A percentile compares a stretch with the other conserved stretches of the same genome.
Conservation (phyloP, 2,113 vertebrate species). For the Chaetodon auriga region DNA sequence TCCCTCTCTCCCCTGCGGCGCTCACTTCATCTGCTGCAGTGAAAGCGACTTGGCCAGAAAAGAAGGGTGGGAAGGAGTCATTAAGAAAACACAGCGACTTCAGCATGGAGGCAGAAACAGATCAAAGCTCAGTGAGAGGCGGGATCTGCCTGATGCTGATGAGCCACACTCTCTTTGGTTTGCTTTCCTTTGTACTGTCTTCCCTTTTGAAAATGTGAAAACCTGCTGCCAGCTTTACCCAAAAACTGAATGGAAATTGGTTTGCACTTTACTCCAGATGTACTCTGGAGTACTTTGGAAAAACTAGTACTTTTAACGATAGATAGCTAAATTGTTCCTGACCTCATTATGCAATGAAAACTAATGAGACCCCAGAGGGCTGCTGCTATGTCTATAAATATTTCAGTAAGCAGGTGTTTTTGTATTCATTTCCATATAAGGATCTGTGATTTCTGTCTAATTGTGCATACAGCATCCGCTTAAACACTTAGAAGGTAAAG, state of each 20-base stretch:
- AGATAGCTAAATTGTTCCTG: background rate
- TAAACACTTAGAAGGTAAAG: background rate
- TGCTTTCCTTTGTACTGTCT: background rate
- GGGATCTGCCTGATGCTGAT: conserved; percentile 17
- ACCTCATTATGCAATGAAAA: conserved; percentile 35
- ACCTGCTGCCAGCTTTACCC: background rate
- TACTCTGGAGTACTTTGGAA: background rate
- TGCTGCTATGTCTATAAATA: conserved; percentile 50
- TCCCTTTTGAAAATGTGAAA: conserved; percentile 5
- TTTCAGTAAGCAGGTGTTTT: conserved; percentile 48
- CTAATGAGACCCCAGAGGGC: conserved; percentile 42
- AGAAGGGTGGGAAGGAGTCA: conserved; percentile 66
- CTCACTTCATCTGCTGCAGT: conserved; percentile 67
- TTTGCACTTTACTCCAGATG: background rate
- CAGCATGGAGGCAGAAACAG: conserved; percentile 32
- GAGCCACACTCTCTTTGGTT: conserved; percentile 17
- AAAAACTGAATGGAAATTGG: background rate
- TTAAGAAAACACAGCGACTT: conserved; percentile 52
- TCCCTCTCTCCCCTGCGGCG: conserved; percentile 31
- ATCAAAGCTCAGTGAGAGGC: conserved; percentile 51
- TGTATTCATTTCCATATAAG: conserved; percentile 10
- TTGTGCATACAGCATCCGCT: background rate
- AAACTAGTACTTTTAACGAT: background rate
- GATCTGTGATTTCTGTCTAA: conserved; percentile 13
- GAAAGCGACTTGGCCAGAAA: conserved; percentile 46